Percentiles rank a stretch among this genome's conserved stretches.
Conservation (phyloP, 1,140 invertebrate genomes). For the Pemphigus obesinymphae region DNA sequence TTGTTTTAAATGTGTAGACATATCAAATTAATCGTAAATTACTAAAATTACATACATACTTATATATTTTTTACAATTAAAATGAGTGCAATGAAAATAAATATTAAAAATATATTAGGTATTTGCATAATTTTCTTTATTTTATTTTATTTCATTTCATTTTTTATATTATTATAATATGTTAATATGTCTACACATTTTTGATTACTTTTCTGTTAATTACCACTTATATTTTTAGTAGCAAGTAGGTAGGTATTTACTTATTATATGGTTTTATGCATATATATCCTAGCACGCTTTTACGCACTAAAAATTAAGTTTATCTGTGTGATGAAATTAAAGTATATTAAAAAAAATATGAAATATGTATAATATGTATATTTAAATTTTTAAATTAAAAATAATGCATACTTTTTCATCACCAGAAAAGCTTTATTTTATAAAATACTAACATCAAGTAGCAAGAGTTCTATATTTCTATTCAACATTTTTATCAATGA, state of each 20-base stretch:
- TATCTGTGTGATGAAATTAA: constrained; percentile 5
- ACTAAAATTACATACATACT: no score
- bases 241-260: no score
- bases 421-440: background rate
- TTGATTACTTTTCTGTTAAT: background rate
- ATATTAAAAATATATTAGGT: no score
- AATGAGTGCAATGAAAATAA: no score
- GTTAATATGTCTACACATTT: background rate
- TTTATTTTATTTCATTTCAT: background rate
- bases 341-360: background rate
- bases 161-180: background rate
- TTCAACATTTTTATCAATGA: no score
- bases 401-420: background rate
- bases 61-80: no score
- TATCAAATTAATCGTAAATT: no score
- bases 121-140: no score
- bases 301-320: background rate
- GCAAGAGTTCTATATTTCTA: background rate
- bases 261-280: no score
- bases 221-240: no score
- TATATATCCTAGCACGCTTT: constrained; percentile 29
- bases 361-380: background rate
- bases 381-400: background rate
- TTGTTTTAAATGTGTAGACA: background rate
- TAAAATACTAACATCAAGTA: background rate